Evolutionary conservation across 1,140 invertebrate species (phyloP).

Genomic region (Eubasilissa regina): DNA sequence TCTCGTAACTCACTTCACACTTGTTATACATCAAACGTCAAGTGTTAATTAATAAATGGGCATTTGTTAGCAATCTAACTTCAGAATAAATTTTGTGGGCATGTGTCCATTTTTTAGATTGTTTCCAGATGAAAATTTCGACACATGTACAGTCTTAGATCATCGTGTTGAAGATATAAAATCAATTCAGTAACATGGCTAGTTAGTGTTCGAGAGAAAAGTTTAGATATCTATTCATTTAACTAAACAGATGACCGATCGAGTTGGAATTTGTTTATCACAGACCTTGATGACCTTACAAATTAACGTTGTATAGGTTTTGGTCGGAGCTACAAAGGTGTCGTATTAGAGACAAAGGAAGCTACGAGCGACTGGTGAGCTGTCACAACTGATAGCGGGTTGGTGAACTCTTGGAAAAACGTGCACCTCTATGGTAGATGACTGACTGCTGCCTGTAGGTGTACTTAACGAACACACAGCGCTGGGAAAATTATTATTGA

Average conservation of each 20-base stretch:
- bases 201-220: too few relatives aligned
- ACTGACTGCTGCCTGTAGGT: not conserved
- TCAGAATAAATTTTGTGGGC: too few relatives aligned
- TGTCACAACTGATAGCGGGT: constrained; percentile 29
- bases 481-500: not conserved
- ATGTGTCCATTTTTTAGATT: too few relatives aligned
- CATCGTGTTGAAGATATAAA: too few relatives aligned
- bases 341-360: constrained; percentile 13
- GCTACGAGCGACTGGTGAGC: not conserved
- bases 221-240: not conserved
- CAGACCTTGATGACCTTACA: not conserved
- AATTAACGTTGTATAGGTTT: not conserved
- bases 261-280: constrained; percentile 14
- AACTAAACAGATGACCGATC: not conserved
- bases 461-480: not conserved
- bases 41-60: too few relatives aligned
- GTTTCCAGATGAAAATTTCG: too few relatives aligned
- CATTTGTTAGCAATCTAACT: too few relatives aligned
- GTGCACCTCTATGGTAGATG: not conserved
- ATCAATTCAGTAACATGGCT: too few relatives aligned
- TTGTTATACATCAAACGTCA: too few relatives aligned
- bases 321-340: not conserved
- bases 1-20: too few relatives aligned
- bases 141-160: too few relatives aligned
- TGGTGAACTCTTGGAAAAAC: constrained; percentile 7